Percentiles rank a stretch among this genome's conserved stretches.
Evolutionary conservation across 2,113 vertebrate species (phyloP).

Genomic region (Tragelaphus imberbis): DNA sequence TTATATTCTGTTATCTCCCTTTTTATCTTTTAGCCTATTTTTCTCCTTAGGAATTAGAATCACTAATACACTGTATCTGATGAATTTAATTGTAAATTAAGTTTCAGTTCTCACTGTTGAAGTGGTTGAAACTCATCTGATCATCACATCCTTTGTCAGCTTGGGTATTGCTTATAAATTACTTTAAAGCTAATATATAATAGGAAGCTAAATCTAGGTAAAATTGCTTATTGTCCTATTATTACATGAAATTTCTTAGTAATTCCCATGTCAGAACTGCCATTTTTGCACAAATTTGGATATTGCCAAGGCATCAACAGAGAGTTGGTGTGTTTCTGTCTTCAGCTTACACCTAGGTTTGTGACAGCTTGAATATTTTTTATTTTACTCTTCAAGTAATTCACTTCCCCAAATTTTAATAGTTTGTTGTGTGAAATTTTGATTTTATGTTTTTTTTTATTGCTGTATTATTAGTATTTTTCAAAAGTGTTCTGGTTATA

Average conservation of each 20-base stretch:
- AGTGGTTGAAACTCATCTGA: neutral
- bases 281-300: neutral
- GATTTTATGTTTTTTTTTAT: neutral
- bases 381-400: conserved; percentile 13
- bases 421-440: neutral
- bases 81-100: neutral
- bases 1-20: neutral
- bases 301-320: neutral
- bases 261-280: neutral
- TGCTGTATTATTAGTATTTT: neutral
- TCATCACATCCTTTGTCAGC: neutral
- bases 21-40: neutral
- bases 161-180: conserved; percentile 20
- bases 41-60: neutral
- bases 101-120: conserved; percentile 13
- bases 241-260: neutral
- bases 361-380: neutral
- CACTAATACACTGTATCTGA: neutral
- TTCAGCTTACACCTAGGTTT: neutral
- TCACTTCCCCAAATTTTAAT: neutral
- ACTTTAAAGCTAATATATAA: neutral
- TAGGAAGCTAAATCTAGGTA: neutral
- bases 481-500: neutral
- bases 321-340: neutral
- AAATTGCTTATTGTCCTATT: neutral